Conservation (phyloP, 2,888 invertebrate genomes). For the Machimus rusticus region DNA sequence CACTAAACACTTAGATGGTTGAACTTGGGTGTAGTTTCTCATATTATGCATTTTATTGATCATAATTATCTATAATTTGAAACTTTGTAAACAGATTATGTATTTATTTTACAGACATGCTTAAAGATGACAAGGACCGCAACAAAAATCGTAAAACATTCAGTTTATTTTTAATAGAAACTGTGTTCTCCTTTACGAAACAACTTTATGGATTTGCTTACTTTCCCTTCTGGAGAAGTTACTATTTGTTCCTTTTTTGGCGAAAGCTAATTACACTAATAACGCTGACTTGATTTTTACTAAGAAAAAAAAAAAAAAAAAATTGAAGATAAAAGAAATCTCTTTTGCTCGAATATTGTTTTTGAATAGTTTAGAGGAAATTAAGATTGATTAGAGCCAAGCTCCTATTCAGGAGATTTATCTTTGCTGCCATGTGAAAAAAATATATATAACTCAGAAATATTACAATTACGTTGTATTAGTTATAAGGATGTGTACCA, state of each 20-base stretch:
- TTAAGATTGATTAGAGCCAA: neutral
- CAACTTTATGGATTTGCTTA: neutral
- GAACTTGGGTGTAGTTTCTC: no score
- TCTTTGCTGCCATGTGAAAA: neutral
- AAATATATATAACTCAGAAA: neutral
- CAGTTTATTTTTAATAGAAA: neutral
- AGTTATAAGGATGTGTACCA: neutral
- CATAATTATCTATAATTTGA: no score
- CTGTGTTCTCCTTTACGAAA: neutral
- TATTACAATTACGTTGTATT: neutral
- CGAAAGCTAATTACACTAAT: neutral
- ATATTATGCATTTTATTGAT: no score
- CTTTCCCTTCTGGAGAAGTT: neutral
- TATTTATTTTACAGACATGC: neutral
- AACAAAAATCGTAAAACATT: neutral
- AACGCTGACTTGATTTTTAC: neutral
- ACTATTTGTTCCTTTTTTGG: neutral
- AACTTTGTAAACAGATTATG: neutral
- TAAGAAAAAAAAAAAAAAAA: neutral
- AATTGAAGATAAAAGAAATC: neutral
- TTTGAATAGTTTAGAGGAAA: neutral
- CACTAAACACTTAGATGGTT: no score
- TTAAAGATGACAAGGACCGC: neutral
- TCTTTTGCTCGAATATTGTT: neutral
- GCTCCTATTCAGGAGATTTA: neutral